Conservation (phyloP, 2,113 vertebrate genomes). For the Oxyura jamaicensis region DNA sequence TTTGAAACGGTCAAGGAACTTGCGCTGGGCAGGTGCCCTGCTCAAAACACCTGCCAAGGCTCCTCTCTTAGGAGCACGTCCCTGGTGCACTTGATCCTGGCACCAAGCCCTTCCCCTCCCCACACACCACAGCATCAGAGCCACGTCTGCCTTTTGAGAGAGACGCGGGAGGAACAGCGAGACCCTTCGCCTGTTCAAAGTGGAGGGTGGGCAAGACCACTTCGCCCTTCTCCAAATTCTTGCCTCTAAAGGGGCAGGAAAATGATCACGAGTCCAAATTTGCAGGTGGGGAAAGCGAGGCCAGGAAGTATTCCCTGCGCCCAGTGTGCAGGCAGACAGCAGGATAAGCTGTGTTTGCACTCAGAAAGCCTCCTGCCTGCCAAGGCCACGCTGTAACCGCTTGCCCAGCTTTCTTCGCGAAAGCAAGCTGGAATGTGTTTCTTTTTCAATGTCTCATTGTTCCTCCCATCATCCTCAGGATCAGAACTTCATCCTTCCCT, state of each 20-base stretch:
- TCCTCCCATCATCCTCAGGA: neutral
- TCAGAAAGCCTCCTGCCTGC: neutral
- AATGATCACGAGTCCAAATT: neutral
- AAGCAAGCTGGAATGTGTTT: neutral
- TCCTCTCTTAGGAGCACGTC: neutral
- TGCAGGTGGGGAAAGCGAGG: neutral
- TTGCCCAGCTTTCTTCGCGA: neutral
- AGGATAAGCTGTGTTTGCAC: neutral
- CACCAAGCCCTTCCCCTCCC: neutral
- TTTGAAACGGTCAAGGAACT: conserved; percentile 30
- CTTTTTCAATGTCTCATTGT: neutral
- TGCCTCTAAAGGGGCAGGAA: neutral
- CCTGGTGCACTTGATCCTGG: neutral
- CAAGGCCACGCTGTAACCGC: neutral
- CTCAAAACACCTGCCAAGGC: neutral
- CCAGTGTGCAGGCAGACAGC: neutral
- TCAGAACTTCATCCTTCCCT: neutral
- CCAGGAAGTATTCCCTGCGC: neutral
- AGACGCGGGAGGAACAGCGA: conserved; percentile 24
- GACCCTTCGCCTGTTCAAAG: neutral
- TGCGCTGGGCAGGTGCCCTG: neutral
- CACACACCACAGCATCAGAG: neutral
- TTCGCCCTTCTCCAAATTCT: neutral
- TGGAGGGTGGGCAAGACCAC: neutral
- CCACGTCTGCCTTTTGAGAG: neutral